phyloP scores from a whole-genome alignment of 2,113 vertebrate genomes.

The Falco punctatus region DNA sequence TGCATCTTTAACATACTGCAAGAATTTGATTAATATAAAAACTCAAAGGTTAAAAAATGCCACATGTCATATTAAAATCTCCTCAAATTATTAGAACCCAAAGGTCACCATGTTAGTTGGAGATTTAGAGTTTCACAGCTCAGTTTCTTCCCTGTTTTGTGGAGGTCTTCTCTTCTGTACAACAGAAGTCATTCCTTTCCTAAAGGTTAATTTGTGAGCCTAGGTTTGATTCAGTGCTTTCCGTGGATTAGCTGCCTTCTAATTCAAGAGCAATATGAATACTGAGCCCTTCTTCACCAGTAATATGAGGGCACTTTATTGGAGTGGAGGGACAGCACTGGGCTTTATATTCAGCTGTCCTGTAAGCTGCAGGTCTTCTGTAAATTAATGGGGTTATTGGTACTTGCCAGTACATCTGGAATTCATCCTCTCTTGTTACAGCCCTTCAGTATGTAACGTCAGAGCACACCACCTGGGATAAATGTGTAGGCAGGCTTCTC shows the following conservation, averaged over 20 bases:
- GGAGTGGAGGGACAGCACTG: background rate
- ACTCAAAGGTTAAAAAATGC: slow-evolving; percentile 52
- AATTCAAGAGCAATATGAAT: background rate
- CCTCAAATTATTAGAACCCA: slow-evolving; percentile 33
- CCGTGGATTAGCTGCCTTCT: background rate
- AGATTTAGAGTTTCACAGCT: slow-evolving; percentile 5
- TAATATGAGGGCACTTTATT: background rate
- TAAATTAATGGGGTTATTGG: background rate
- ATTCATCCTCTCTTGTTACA: background rate
- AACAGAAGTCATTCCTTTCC: slow-evolving; percentile 17
- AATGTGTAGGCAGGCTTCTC: background rate
- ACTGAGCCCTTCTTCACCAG: background rate
- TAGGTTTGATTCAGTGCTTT: background rate
- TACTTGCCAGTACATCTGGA: background rate
- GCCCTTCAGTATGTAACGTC: background rate
- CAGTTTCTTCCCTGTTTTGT: slow-evolving; percentile 5
- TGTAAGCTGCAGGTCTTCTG: background rate
- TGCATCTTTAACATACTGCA: background rate
- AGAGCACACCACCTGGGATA: background rate
- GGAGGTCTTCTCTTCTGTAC: slow-evolving; percentile 4
- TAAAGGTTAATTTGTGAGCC: slow-evolving; percentile 49
- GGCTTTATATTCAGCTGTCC: background rate
- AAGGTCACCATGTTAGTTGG: slow-evolving; percentile 37
- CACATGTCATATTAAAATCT: slow-evolving; percentile 19
- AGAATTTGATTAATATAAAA: slow-evolving; percentile 21